Conservation (phyloP, 1,140 invertebrate species). For the Sitophilus oryzae region DNA sequence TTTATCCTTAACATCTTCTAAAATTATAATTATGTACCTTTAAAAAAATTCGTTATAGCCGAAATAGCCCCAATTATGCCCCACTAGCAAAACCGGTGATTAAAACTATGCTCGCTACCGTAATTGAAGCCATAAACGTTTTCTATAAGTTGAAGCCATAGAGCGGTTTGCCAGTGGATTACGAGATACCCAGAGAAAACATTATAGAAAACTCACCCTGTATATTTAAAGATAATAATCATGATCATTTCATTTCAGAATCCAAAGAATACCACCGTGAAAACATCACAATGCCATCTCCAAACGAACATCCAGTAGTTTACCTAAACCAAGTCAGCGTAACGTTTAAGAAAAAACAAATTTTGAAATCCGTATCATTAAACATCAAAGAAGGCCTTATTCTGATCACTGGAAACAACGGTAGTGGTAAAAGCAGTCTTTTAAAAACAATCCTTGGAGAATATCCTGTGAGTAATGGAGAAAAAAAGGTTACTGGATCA, state of each 20-base stretch:
- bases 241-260: constrained; percentile 23
- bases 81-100: no score
- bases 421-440: constrained; percentile 71
- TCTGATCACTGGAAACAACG: constrained; percentile 64
- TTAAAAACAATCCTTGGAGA: constrained; percentile 75
- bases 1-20: no score
- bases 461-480: constrained; percentile 53
- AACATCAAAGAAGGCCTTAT: constrained; percentile 50
- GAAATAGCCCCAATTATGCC: no score
- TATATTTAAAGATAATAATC: no score
- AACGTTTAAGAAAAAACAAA: constrained; percentile 39
- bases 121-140: no score
- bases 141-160: no score
- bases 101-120: no score
- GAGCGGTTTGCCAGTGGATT: no score
- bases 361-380: constrained; percentile 55
- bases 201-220: no score
- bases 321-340: constrained; percentile 20
- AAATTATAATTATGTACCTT: no score
- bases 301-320: constrained; percentile 13
- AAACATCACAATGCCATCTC: not conserved
- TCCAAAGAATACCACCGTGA: constrained; percentile 9
- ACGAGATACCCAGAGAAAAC: no score
- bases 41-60: no score
- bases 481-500: constrained; percentile 43